phyloP scores from a whole-genome alignment of 2,113 vertebrate genomes.

The Megaleporinus macrocephalus region DNA sequence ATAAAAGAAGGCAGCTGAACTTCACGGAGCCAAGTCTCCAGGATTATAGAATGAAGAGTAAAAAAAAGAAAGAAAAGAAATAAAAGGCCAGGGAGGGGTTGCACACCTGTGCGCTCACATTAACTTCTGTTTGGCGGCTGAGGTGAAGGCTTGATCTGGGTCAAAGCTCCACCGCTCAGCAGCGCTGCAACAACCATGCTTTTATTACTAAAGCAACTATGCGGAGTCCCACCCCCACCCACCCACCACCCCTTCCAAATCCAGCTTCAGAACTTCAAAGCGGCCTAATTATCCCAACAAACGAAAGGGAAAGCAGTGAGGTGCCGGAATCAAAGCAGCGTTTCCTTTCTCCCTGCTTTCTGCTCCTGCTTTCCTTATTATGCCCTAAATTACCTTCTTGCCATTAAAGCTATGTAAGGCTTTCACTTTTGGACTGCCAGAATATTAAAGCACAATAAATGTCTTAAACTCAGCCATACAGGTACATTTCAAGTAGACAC shows the following conservation, averaged over 20 bases:
- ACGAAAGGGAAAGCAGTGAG: conserved; percentile 30
- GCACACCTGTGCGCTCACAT: conserved; percentile 45
- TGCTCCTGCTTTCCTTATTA: conserved; percentile 4
- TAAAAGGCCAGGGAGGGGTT: conserved; percentile 37
- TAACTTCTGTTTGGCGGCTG: conserved; percentile 31
- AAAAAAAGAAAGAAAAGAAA: not conserved
- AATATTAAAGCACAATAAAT: conserved; percentile 1
- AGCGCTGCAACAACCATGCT: conserved; percentile 22
- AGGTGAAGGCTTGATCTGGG: conserved; percentile 40
- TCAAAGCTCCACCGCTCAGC: conserved; percentile 29
- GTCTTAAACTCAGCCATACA: too few relatives aligned
- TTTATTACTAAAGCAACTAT: conserved; percentile 51
- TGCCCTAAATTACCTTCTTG: not conserved
- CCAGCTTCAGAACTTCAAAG: conserved; percentile 61
- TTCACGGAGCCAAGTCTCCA: conserved; percentile 42
- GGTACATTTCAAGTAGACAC: not conserved
- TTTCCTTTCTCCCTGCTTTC: not conserved
- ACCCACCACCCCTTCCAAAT: conserved; percentile 21
- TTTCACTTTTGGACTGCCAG: not conserved
- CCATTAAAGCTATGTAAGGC: not conserved
- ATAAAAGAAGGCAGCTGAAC: conserved; percentile 45
- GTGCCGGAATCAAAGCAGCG: conserved; percentile 16
- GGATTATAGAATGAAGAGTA: not conserved
- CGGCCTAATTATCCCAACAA: conserved; percentile 60
- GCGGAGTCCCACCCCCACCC: conserved; percentile 38